Evolutionary conservation across 2,888 invertebrate species (phyloP), one percentile per base, ranked within the genome.

Genomic region (Melipona beecheii): DNA sequence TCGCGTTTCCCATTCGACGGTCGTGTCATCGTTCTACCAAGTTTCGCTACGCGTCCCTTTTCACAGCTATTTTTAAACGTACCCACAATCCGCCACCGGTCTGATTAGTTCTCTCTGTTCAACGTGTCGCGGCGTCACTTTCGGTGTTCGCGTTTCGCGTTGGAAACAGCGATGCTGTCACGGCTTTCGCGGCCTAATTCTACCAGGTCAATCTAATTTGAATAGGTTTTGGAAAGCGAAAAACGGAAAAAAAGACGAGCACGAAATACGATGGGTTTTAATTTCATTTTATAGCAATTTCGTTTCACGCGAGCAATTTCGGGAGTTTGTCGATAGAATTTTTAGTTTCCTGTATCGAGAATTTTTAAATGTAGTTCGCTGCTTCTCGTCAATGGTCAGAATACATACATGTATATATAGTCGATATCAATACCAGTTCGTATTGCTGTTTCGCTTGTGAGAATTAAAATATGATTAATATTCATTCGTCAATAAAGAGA

Each of bases 121-220:
- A 24, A 13, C 15, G 13, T 15, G 9, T 17, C 21, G 27, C 2
- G 27, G 19, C 21, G 31, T 4, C 54, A 4, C 49, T 73, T 62
- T 72, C 43, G 13, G 49, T 72, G n/a, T n/a, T 72, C 60, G 70
- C 27, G 21, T 62, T 62, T 72, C 60, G 15, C 31, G 21, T 31
- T n/a, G 72, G 27, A 50, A 27, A 31, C 58, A 21, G 19, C 15
- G 43, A 24, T 24, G 43, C 19, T 24, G 13, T 49, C 27, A 24
- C 19, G 6, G 21, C 54, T 54, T 9, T 21, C 21, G 49, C 49
- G 69, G 6, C 27, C 52, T 69, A 31, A 69, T 52, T 69, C 52
- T 27, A 68, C 21, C 52, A 15, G 60, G 13, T 3, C 50, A 62
- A 50, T 72, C 50, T 50, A 31, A 62, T 62, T 72, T 49, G 60